Evolutionary conservation across 2,888 invertebrate genomes (phyloP), one percentile per base, ranked within the genome.

Genomic region (Caenorhabditis sp.): DNA sequence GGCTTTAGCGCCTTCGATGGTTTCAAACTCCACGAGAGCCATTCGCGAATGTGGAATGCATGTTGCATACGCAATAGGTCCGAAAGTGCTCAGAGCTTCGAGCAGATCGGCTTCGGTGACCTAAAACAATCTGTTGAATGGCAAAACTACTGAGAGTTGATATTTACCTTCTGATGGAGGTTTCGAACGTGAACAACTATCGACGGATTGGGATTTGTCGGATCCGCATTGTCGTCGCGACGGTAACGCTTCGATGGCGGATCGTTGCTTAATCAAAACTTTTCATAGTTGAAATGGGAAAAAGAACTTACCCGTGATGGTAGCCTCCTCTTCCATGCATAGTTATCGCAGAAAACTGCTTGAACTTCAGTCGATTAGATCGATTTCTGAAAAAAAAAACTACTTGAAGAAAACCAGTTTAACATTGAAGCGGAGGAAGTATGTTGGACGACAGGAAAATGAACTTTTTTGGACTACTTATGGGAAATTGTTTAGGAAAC

Each of bases 171-270:
- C 22, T 92, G 93, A 51, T 91, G 90, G 31, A 94, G 89, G 63
- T 93, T 93, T 58, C 93, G 88, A 5, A 94, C 92, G 87, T 93
- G 93, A 14, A 94, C 92, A n/a, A 94, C 93, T 31, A 92, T 91
- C 4, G 93, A 93, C 10, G 93, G 93, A 56, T 93, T 90, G 8
- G 93, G 92, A 85, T 93, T 93, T 79, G 93, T 93, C 14, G 92
- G 92, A 82, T 93, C 93, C n/a, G 92, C 92, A 82, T 85, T 88
- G 44, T 88, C 90, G 69, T 92, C 92, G 10, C 87, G 79, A 8
- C 84, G 85, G 66, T 81, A 85, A 0, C 87, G 63, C 68, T 85
- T 87, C 16, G 56, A n/a, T 19, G 87, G 85, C 5, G 77, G 75
- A 16, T 74, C 74, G n/a, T 19, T 31, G 19, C 77, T 77, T 28